A percentile compares a stretch with the other conserved stretches of the same genome.
Conservation (phyloP, 2,888 invertebrate genomes). For the Norana najaformis region DNA sequence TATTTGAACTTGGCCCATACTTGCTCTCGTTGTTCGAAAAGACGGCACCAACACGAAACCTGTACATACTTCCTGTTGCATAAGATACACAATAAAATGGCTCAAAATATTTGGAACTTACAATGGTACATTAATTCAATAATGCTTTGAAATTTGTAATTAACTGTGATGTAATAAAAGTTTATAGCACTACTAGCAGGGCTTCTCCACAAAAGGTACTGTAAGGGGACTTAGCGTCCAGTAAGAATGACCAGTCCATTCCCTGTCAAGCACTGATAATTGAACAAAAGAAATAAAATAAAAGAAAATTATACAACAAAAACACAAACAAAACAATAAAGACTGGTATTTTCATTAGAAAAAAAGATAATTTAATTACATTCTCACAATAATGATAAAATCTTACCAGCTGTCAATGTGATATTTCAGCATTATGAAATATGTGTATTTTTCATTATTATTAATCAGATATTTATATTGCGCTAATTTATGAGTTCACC, state of each 20-base stretch:
- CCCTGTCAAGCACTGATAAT: too few relatives aligned
- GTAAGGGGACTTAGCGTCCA: not conserved
- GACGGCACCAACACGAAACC: slow-evolving; percentile 87
- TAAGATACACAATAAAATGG: slow-evolving; percentile 30
- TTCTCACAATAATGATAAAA: not conserved
- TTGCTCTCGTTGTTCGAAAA: slow-evolving; percentile 91
- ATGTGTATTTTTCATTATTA: too few relatives aligned
- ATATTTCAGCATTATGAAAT: not conserved
- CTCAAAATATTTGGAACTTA: not conserved
- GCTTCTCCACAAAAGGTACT: not conserved
- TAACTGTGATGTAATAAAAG: too few relatives aligned
- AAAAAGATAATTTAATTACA: not conserved
- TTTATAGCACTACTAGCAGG: not conserved
- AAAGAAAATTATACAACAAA: not conserved
- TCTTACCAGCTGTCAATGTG: not conserved
- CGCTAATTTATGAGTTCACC: too few relatives aligned
- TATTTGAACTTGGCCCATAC: slow-evolving; percentile 69
- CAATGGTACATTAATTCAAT: not conserved
- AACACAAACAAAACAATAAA: not conserved
- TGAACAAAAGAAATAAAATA: too few relatives aligned
- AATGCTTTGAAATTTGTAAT: not conserved
- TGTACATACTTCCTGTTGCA: slow-evolving; percentile 58
- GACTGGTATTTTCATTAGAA: too few relatives aligned
- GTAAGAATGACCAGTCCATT: too few relatives aligned
- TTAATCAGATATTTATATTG: too few relatives aligned